Percentiles rank a stretch among this genome's conserved stretches.
Conservation (phyloP, 2,888 invertebrate genomes). For the Leptinotarsa tumamoca region DNA sequence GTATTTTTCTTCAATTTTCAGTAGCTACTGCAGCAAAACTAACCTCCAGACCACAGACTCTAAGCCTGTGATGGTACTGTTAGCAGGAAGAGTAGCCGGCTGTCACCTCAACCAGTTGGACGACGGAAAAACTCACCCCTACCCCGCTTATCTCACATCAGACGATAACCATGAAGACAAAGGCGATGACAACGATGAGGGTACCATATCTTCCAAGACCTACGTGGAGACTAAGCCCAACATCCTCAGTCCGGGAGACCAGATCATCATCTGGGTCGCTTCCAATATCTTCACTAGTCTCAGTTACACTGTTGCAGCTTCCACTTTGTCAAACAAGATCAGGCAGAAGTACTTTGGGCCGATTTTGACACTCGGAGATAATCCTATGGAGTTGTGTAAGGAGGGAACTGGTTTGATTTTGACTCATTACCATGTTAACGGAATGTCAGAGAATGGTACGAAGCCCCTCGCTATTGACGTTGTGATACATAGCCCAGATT, state of each 20-base stretch:
- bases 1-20: conserved; percentile 12
- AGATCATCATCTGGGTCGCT: conserved; percentile 61
- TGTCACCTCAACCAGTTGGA: conserved; percentile 42
- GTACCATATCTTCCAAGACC: conserved; percentile 28
- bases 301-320: conserved; percentile 61
- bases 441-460: conserved; percentile 58
- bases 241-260: conserved; percentile 48
- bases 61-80: conserved; percentile 55
- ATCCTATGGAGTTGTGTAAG: conserved; percentile 53
- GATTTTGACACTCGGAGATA: conserved; percentile 55
- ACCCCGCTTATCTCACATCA: not conserved
- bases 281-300: conserved; percentile 58
- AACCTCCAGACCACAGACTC: conserved; percentile 40
- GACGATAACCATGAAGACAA: conserved; percentile 24
- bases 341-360: conserved; percentile 62
- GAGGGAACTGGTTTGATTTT: conserved; percentile 59
- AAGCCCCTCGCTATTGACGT: conserved; percentile 59
- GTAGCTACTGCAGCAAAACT: conserved; percentile 37
- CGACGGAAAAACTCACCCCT: conserved; percentile 3
- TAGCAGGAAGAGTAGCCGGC: conserved; percentile 55
- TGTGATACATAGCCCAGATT: conserved; percentile 57
- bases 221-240: conserved; percentile 23
- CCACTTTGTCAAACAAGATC: conserved; percentile 57
- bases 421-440: conserved; percentile 55
- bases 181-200: conserved; percentile 43